Evolutionary conservation across 2,113 vertebrate genomes (phyloP), one percentile per base, ranked within the genome.

Genomic region (Aythya baeri): DNA sequence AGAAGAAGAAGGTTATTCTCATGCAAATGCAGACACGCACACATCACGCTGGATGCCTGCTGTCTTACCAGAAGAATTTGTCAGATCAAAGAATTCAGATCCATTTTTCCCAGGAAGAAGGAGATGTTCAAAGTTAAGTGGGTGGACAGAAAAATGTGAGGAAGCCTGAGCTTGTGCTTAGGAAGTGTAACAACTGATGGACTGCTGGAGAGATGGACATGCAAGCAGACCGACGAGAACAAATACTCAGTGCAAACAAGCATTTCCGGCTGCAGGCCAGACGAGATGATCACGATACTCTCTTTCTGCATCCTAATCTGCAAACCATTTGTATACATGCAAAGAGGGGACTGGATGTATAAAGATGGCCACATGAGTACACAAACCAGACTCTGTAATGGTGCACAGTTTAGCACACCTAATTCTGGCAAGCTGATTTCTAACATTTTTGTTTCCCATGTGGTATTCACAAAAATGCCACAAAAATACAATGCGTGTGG

Each of bases 71-170:
- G 58, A 75, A 91, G 72, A 61, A 88, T 81, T 18, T 68, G 38
- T 57, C 86, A 90, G 79, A 96, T 94, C 88, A 94, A 96, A 95
- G 88, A 86, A 75, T 83, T 65, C 83, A 74, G n/a, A 90, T 74
- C 27, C 6, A 22, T 59, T 82, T 95, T 97, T 96, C 91, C 95
- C 96, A 96, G 86, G 86, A 79, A 90, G 58, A 87, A 7, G 13
- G 36, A 92, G 27, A 84, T 70, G 50, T 82, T 91, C 70, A 46
- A 62, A 93, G 62, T 46, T 68, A 76, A 92, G 91, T 95, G 94
- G 86, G 88, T 89, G 94, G 92, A 89, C 14, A 87, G 62, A 87
- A 93, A 96, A 93, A 91, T 70, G 17, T 75, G 59, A 94, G 81
- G 90, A 90, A 88, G 57, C 34, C 1, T 91, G 86, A 95, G 86